Conservation (phyloP, 2,888 invertebrate species). For the Synergus japonicus region DNA sequence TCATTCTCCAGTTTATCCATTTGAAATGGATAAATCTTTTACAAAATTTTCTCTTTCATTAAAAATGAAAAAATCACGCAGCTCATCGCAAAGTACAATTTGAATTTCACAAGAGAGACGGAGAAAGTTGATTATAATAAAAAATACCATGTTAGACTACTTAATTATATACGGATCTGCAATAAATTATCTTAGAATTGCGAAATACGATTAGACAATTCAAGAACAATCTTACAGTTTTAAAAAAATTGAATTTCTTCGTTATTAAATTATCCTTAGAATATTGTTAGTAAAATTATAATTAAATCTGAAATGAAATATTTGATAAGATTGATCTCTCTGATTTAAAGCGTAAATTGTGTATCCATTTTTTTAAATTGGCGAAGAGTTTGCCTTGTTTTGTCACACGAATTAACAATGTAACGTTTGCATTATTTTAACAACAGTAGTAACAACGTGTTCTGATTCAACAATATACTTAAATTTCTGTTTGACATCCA, state of each 20-base stretch:
- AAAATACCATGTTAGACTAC: background rate
- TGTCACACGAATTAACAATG: conserved; percentile 62
- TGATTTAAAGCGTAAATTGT: background rate
- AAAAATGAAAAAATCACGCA: background rate
- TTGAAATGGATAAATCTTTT: background rate
- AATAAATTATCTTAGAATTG: background rate
- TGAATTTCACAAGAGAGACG: background rate
- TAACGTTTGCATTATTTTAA: conserved; percentile 70
- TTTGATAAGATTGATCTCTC: background rate
- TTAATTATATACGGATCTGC: background rate
- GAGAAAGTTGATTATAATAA: background rate
- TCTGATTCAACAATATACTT: conserved; percentile 65
- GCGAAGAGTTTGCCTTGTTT: background rate
- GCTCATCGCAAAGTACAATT: background rate
- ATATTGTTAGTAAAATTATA: background rate
- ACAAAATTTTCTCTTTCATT: background rate
- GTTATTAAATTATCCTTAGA: background rate
- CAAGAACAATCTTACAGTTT: background rate
- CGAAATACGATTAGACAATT: background rate
- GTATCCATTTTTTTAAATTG: background rate
- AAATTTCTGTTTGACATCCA: conserved; percentile 44
- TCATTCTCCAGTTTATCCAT: background rate
- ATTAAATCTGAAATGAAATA: background rate
- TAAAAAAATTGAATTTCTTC: background rate
- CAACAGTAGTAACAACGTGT: conserved; percentile 73